phyloP scores from a whole-genome alignment of 2,888 invertebrate genomes.

The Pherbina coryleti region DNA sequence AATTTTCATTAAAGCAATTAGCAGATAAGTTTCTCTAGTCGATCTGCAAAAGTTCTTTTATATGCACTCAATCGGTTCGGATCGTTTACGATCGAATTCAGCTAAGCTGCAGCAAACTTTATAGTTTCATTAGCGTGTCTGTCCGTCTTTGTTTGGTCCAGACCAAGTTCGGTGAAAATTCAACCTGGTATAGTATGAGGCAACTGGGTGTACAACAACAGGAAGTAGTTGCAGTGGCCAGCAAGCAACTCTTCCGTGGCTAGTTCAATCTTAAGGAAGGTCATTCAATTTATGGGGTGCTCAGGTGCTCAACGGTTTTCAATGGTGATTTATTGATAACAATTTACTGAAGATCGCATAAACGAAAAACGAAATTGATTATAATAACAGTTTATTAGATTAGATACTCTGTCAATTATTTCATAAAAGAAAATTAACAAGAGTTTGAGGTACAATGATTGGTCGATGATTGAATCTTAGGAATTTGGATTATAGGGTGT shows the following conservation, averaged over 20 bases:
- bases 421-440: no score
- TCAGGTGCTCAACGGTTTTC: not conserved
- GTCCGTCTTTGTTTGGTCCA: not conserved
- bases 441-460: no score
- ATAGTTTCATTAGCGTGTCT: conserved; percentile 27
- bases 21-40: conserved; percentile 53
- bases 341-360: conserved; percentile 6
- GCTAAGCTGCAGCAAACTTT: conserved; percentile 9
- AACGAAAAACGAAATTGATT: no score
- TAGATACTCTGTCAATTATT: no score
- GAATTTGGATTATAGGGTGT: no score
- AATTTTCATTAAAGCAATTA: conserved; percentile 62
- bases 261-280: not conserved
- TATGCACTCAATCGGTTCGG: not conserved
- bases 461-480: no score
- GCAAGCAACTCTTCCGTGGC: not conserved
- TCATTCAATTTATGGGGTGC: conserved; percentile 2
- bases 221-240: not conserved
- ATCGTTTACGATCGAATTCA: not conserved
- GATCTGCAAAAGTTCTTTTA: not conserved
- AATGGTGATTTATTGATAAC: not conserved
- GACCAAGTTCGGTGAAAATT: not conserved
- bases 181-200: not conserved
- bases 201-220: not conserved
- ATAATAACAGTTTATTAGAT: no score